Evolutionary conservation across 2,113 vertebrate species (phyloP).

Genomic region (Corydoras sp.): DNA sequence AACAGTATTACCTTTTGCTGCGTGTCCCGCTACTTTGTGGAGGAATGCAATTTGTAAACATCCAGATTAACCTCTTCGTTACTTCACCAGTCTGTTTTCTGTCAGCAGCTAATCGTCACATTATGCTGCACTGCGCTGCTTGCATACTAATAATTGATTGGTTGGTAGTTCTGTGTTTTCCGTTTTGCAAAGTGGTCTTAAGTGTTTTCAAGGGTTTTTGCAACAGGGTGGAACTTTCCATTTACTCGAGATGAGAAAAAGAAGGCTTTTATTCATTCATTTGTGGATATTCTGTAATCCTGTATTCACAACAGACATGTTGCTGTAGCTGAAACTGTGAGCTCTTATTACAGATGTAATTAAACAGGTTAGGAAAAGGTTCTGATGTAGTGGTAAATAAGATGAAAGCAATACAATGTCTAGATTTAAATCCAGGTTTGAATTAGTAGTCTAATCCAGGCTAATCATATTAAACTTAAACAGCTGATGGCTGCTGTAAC

Average conservation of each 20-base stretch:
- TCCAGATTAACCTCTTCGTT: too few species aligned
- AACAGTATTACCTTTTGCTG: too few species aligned
- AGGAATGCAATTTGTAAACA: background rate
- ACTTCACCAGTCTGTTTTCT: background rate
- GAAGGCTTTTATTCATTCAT: conserved; percentile 1
- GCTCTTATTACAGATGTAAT: too few species aligned
- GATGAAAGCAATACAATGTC: too few species aligned
- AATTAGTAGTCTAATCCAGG: too few species aligned
- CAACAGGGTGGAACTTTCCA: conserved; percentile 39
- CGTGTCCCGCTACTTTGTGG: too few species aligned
- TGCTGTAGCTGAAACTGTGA: conserved; percentile 1
- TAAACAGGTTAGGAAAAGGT: too few species aligned
- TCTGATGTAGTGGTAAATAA: too few species aligned
- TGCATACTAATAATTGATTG: conserved; percentile 25
- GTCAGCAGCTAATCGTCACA: conserved; percentile 15
- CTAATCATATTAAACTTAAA: too few species aligned
- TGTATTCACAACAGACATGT: conserved; percentile 2
- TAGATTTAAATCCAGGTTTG: too few species aligned
- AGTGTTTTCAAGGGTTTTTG: conserved; percentile 15
- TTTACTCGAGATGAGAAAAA: conserved; percentile 11
- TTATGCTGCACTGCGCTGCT: background rate
- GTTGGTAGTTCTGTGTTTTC: conserved; percentile 10
- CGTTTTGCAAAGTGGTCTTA: conserved; percentile 18
- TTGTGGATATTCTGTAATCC: background rate
- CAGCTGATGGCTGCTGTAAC: too few species aligned